These are phyloP conservation scores for Carassius gibelio DNA, from an alignment of 2,113 vertebrate species.

Conservation along the genomic window DNA sequence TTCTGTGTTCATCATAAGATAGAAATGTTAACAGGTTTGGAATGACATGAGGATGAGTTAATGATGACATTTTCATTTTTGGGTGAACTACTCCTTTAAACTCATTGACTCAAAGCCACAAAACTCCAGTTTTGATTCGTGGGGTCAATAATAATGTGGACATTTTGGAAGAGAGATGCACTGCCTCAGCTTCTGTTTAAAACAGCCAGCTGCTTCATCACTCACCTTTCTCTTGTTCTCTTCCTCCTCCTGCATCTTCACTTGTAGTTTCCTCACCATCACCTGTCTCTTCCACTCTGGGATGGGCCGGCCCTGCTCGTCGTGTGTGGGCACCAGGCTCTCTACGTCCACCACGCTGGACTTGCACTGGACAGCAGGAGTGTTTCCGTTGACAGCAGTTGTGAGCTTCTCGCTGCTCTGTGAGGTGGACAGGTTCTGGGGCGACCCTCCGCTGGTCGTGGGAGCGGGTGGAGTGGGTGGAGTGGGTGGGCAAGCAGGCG, in stretches of 20 bases:
- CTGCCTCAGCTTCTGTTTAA: slow-evolving; percentile 38
- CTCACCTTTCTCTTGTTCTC: slow-evolving; percentile 90
- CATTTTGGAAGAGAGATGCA: slow-evolving; percentile 8
- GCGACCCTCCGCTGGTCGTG: slow-evolving; percentile 60
- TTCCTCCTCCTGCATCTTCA: slow-evolving; percentile 95
- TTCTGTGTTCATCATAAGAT: too few relatives aligned
- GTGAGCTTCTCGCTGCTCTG: slow-evolving; percentile 72
- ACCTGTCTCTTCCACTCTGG: slow-evolving; percentile 94
- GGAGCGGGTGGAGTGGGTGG: slow-evolving; percentile 72
- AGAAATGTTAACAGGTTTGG: too few relatives aligned
- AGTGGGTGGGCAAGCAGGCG: slow-evolving; percentile 47
- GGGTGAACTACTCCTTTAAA: too few relatives aligned
- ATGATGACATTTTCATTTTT: too few relatives aligned
- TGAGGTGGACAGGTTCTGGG: slow-evolving; percentile 62
- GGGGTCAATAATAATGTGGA: background rate
- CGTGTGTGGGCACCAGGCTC: slow-evolving; percentile 85
- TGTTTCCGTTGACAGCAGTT: slow-evolving; percentile 81
- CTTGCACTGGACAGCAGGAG: slow-evolving; percentile 63
- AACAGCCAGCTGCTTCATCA: background rate
- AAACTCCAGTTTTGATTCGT: background rate
- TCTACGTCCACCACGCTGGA: slow-evolving; percentile 80
- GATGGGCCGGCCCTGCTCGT: slow-evolving; percentile 89
- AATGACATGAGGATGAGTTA: too few relatives aligned
- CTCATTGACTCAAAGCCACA: background rate
- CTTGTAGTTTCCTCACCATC: slow-evolving; percentile 93